Conservation (phyloP, 2,888 invertebrate genomes). For the Megamerina dolium region DNA sequence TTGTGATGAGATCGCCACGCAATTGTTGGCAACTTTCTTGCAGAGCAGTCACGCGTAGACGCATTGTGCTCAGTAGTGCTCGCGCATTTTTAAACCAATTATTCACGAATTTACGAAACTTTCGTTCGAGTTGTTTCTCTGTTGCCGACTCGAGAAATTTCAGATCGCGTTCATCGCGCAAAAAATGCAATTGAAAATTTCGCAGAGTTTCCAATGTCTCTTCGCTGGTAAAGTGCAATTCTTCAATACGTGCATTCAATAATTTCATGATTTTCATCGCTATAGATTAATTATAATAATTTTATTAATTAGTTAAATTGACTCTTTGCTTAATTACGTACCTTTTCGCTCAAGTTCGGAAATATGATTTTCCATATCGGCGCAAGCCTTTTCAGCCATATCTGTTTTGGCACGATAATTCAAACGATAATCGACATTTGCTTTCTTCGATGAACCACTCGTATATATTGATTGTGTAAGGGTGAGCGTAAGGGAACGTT, state of each 20-base stretch:
- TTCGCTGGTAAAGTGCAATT: slow-evolving; percentile 48
- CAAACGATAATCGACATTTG: slow-evolving; percentile 28
- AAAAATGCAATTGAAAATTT: slow-evolving; percentile 47
- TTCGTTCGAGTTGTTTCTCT: slow-evolving; percentile 39
- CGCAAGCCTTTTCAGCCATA: slow-evolving; percentile 37
- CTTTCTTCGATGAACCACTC: slow-evolving; percentile 18
- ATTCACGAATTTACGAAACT: slow-evolving; percentile 51
- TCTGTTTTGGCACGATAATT: slow-evolving; percentile 42
- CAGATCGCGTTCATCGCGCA: slow-evolving; percentile 31
- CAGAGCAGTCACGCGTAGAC: slow-evolving; percentile 51
- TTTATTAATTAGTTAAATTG: not conserved
- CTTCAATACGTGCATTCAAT: slow-evolving; percentile 51
- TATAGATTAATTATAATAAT: no score
- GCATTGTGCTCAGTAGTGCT: slow-evolving; percentile 52
- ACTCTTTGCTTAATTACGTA: no score
- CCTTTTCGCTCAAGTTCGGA: slow-evolving; percentile 31
- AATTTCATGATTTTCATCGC: slow-evolving; percentile 36
- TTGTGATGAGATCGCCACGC: slow-evolving; percentile 39
- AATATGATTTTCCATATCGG: slow-evolving; percentile 35
- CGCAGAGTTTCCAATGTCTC: slow-evolving; percentile 51
- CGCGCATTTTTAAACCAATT: slow-evolving; percentile 54
- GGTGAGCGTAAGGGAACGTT: slow-evolving; percentile 23
- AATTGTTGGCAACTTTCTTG: slow-evolving; percentile 49
- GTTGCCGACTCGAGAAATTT: slow-evolving; percentile 33
- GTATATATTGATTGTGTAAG: slow-evolving; percentile 18